phyloP scores from a whole-genome alignment of 2,797 vertebrate genomes.

The Knipowitschia caucasica region DNA sequence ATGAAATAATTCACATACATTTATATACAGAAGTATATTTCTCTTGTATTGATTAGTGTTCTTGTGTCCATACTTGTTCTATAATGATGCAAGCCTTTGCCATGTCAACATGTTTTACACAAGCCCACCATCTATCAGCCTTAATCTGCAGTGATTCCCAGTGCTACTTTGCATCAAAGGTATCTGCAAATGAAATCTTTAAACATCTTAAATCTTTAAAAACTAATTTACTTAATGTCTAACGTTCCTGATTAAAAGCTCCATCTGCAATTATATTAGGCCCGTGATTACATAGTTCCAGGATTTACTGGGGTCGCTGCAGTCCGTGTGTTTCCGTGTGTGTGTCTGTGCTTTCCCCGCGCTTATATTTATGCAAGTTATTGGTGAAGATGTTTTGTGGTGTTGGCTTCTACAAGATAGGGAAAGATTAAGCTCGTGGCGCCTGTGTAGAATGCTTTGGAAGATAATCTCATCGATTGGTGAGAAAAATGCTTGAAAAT shows the following conservation, averaged over 20 bases:
- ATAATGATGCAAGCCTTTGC: constrained; percentile 39
- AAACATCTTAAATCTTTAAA: constrained; percentile 81
- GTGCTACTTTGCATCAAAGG: constrained; percentile 61
- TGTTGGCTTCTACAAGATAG: constrained; percentile 44
- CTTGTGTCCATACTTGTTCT: not conserved
- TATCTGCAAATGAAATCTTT: constrained; percentile 79
- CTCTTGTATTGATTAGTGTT: not conserved
- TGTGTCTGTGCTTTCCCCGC: constrained; percentile 37
- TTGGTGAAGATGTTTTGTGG: constrained; percentile 53
- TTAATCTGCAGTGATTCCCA: constrained; percentile 67
- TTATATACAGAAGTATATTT: not conserved
- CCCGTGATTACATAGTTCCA: constrained; percentile 86
- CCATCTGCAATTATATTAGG: constrained; percentile 89
- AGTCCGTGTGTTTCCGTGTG: constrained; percentile 38
- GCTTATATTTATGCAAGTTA: constrained; percentile 21
- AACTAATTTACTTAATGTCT: constrained; percentile 91
- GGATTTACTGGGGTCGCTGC: constrained; percentile 84
- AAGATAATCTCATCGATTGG: constrained; percentile 95
- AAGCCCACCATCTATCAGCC: constrained; percentile 57
- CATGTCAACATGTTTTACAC: constrained; percentile 55
- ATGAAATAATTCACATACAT: too few relatives aligned
- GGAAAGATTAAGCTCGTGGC: constrained; percentile 81
- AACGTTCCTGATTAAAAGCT: constrained; percentile 90
- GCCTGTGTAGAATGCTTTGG: constrained; percentile 83
- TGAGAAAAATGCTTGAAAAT: constrained; percentile 91